Conservation (phyloP, 2,113 vertebrate genomes). For the Ardeotis arabs region DNA sequence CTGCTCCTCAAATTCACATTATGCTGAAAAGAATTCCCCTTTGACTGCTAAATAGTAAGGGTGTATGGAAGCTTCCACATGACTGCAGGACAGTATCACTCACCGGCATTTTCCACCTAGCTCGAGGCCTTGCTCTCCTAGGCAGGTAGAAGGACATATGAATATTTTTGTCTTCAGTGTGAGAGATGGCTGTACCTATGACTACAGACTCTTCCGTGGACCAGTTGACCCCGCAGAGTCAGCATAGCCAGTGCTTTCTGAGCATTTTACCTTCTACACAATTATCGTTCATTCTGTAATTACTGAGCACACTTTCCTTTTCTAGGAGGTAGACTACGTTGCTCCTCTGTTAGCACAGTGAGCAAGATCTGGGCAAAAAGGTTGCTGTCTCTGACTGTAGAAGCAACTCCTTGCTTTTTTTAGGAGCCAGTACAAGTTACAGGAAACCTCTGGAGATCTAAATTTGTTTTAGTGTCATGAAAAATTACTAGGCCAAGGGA, state of each 20-base stretch:
- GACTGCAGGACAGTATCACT: background rate
- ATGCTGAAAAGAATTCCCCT: background rate
- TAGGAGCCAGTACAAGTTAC: background rate
- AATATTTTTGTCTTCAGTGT: background rate
- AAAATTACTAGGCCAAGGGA: background rate
- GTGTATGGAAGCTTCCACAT: background rate
- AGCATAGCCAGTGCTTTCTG: background rate
- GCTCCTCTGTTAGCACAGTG: background rate
- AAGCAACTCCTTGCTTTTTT: background rate
- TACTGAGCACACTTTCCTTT: background rate
- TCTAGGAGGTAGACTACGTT: background rate
- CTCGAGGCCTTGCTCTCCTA: background rate
- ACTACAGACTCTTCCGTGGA: background rate
- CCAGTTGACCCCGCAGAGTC: background rate
- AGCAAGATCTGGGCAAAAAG: background rate
- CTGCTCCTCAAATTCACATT: background rate
- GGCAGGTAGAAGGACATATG: background rate
- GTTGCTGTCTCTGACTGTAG: background rate
- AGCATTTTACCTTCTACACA: background rate
- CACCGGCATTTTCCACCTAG: background rate
- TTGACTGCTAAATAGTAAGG: background rate
- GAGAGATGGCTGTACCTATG: background rate
- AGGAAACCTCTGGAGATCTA: background rate
- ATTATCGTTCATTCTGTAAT: background rate
- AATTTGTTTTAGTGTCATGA: background rate